phyloP scores from a whole-genome alignment of 2,888 invertebrate species.

The Atethmia centrago region DNA sequence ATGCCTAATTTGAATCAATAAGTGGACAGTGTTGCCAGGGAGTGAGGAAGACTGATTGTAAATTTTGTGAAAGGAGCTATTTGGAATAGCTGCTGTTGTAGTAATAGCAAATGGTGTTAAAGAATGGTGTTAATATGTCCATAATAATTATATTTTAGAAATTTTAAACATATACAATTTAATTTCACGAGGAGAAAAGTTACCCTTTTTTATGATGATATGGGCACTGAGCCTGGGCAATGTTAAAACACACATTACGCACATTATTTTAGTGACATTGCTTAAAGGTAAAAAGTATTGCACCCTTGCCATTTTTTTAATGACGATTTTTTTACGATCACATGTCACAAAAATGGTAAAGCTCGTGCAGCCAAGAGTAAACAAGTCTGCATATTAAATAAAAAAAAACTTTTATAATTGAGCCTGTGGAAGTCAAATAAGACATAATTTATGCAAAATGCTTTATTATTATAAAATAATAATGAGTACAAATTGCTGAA shows the following conservation, averaged over 20 bases:
- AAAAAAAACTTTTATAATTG: background rate
- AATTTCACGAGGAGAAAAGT: too few species aligned
- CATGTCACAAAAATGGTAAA: background rate
- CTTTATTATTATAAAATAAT: conserved; percentile 65
- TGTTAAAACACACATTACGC: too few species aligned
- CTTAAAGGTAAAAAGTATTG: background rate
- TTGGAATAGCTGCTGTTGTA: conserved; percentile 15
- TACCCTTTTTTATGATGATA: too few species aligned
- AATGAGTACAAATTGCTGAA: conserved; percentile 54
- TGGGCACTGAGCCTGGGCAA: background rate
- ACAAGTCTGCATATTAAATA: background rate
- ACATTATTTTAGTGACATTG: background rate
- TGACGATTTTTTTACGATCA: background rate
- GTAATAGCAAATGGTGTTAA: conserved; percentile 26
- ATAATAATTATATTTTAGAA: conserved; percentile 42
- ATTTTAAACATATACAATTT: too few species aligned
- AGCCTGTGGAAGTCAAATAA: background rate
- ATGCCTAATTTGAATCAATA: conserved; percentile 45
- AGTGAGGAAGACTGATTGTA: conserved; percentile 54
- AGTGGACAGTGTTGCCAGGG: background rate
- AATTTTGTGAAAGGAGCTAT: conserved; percentile 12
- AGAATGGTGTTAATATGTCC: conserved; percentile 34
- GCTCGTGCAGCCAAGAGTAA: background rate
- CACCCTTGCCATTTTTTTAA: background rate
- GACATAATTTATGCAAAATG: conserved; percentile 49